These are phyloP conservation scores for Drosophila macrospina DNA, from an alignment of 2,888 invertebrate species.

Conservation along the genomic window DNA sequence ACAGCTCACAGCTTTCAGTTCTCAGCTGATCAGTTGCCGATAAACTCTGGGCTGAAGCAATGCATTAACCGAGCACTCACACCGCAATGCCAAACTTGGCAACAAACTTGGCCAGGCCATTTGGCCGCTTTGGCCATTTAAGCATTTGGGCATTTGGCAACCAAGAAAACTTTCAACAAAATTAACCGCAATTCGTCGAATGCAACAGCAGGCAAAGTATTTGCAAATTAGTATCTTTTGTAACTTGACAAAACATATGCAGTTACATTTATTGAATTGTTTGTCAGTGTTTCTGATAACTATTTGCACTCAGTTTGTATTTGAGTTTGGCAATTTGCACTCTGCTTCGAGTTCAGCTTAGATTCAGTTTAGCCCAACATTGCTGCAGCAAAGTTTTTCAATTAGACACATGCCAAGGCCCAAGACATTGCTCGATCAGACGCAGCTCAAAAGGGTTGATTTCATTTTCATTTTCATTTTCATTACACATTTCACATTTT, in stretches of 20 bases:
- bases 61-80: conserved; percentile 55
- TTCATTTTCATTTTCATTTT: conserved; percentile 41
- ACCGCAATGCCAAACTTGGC: conserved; percentile 45
- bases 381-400: conserved; percentile 69
- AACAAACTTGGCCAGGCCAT: conserved; percentile 42
- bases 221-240: conserved; percentile 39
- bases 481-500: no score
- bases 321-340: conserved; percentile 68
- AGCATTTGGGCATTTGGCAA: conserved; percentile 46
- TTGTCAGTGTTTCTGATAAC: conserved; percentile 69
- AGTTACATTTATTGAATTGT: conserved; percentile 73
- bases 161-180: conserved; percentile 55
- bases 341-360: conserved; percentile 43
- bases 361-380: conserved; percentile 33
- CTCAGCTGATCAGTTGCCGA: conserved; percentile 31
- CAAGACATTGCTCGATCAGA: conserved; percentile 17
- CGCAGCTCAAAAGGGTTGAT: conserved; percentile 59
- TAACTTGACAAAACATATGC: conserved; percentile 58
- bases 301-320: conserved; percentile 51
- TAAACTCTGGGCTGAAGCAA: conserved; percentile 24
- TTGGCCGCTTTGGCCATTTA: no score
- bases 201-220: conserved; percentile 42
- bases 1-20: not conserved
- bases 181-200: conserved; percentile 68
- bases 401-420: conserved; percentile 66